A percentile compares a stretch with the other conserved stretches of the same genome.
phyloP scores from a whole-genome alignment of 2,797 vertebrate species.

The Xyrichtys novacula region DNA sequence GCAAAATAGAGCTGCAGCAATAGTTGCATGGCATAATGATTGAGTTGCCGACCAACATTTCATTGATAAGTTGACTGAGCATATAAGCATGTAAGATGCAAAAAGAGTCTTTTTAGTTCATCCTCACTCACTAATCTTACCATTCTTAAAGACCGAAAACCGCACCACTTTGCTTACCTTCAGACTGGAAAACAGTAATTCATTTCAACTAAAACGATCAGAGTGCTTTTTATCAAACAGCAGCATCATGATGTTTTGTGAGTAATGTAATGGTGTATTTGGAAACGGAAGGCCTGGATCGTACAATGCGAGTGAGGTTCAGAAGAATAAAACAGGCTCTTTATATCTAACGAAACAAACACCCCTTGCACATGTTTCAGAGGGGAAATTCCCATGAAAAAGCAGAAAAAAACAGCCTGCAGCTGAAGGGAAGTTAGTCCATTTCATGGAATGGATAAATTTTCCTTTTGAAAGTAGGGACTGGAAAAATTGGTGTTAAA shows the following conservation, averaged over 20 bases:
- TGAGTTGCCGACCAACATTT: too few species aligned
- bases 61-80: too few species aligned
- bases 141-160: constrained; percentile 29
- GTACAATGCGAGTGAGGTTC: constrained; percentile 39
- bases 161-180: constrained; percentile 26
- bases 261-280: constrained; percentile 61
- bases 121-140: constrained; percentile 13
- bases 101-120: constrained; percentile 19
- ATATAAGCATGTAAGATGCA: neutral
- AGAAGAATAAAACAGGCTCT: constrained; percentile 23
- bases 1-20: too few species aligned
- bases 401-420: neutral
- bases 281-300: constrained; percentile 35
- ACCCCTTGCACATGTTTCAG: constrained; percentile 15
- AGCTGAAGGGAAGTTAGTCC: constrained; percentile 4
- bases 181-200: constrained; percentile 49
- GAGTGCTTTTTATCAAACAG: constrained; percentile 50
- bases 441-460: neutral
- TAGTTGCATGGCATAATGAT: too few species aligned
- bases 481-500: neutral
- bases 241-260: constrained; percentile 42
- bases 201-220: constrained; percentile 63
- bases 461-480: neutral
- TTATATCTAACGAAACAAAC: constrained; percentile 13
- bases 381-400: neutral